Evolutionary conservation across 2,888 invertebrate genomes (phyloP).

Genomic region (Tromatobia lineatoria): DNA sequence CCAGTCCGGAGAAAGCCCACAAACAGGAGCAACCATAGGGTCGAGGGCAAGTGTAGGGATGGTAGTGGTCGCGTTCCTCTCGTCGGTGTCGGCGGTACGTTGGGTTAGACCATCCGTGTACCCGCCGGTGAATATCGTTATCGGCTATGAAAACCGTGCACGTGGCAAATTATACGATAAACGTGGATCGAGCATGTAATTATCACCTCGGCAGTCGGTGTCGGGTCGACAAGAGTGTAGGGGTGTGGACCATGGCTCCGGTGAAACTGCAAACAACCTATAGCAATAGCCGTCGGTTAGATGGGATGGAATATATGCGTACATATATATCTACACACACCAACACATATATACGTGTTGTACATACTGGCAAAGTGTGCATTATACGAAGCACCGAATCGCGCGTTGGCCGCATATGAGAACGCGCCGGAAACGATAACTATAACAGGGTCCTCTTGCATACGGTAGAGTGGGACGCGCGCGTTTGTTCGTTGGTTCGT

Average conservation of each 20-base stretch:
- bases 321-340: background rate
- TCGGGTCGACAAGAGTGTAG: constrained; percentile 42
- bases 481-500: constrained; percentile 52
- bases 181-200: constrained; percentile 82
- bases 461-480: constrained; percentile 32
- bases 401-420: constrained; percentile 61
- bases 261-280: constrained; percentile 57
- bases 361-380: constrained; percentile 8
- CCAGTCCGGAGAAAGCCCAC: constrained; percentile 23
- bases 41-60: constrained; percentile 14
- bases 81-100: constrained; percentile 49
- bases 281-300: constrained; percentile 11
- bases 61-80: constrained; percentile 34
- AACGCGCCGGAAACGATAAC: constrained; percentile 68
- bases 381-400: constrained; percentile 54
- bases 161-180: constrained; percentile 82
- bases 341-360: background rate
- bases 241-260: constrained; percentile 22
- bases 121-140: constrained; percentile 77
- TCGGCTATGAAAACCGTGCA: constrained; percentile 79
- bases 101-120: constrained; percentile 45
- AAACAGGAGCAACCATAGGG: constrained; percentile 6
- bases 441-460: constrained; percentile 66
- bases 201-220: constrained; percentile 81
- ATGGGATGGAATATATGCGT: constrained; percentile 13